A percentile compares a stretch with the other conserved stretches of the same genome.
Conservation (phyloP, 2,888 invertebrate species). For the Parnassius orleans region DNA sequence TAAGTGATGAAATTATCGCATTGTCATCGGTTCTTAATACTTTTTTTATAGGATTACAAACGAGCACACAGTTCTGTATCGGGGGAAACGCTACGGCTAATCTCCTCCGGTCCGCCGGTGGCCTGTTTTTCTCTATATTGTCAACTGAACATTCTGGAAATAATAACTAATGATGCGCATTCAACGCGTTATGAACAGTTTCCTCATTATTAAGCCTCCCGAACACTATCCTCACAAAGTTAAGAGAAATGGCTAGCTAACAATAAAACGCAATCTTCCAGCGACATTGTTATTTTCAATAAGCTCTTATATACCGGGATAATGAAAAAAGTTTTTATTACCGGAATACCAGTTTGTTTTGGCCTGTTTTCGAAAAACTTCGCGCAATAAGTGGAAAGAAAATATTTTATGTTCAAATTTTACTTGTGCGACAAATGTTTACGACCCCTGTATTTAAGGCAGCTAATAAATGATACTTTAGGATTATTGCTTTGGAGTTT, state of each 20-base stretch:
- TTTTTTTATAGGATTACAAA: no score
- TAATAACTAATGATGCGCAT: slow-evolving; percentile 6
- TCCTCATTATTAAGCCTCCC: slow-evolving; percentile 24
- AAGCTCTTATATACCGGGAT: slow-evolving; percentile 60
- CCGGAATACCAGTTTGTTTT: slow-evolving; percentile 52
- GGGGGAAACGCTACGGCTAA: no score
- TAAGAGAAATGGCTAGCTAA: slow-evolving; percentile 42
- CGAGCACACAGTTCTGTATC: no score
- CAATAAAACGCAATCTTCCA: slow-evolving; percentile 56
- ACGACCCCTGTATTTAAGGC: slow-evolving; percentile 21
- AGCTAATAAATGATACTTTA: slow-evolving; percentile 20
- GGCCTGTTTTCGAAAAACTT: slow-evolving; percentile 31
- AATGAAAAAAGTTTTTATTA: slow-evolving; percentile 78
- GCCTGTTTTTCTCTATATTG: neutral
- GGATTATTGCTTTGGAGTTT: slow-evolving; percentile 3
- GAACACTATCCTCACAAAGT: slow-evolving; percentile 18
- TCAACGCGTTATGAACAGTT: slow-evolving; percentile 1
- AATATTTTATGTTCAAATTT: slow-evolving; percentile 41
- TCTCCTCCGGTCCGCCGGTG: no score
- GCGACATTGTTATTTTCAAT: slow-evolving; percentile 74
- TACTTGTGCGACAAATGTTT: slow-evolving; percentile 37
- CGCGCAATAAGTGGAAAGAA: slow-evolving; percentile 42
- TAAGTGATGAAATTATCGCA: no score
- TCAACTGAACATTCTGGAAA: slow-evolving; percentile 4
- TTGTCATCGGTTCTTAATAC: no score